Conservation (phyloP, 2,888 invertebrate species). For the Elgonia sp. region DNA sequence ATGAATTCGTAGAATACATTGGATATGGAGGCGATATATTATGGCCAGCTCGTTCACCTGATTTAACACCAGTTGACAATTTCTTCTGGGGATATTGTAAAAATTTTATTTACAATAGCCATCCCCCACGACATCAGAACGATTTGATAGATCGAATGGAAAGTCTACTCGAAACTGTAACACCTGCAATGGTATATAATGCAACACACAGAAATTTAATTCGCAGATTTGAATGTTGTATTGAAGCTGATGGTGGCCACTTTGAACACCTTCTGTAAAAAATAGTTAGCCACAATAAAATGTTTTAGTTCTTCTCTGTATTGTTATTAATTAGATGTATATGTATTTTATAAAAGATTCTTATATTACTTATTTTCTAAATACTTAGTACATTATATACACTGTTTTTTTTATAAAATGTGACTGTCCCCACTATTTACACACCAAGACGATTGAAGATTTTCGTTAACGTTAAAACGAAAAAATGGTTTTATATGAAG, state of each 20-base stretch:
- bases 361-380: no score
- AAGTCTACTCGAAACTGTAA: neutral
- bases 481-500: no score
- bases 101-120: neutral
- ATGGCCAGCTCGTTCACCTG: conserved; percentile 40
- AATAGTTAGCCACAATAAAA: no score
- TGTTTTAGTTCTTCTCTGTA: no score
- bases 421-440: no score
- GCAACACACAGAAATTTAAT: conserved; percentile 21
- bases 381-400: no score
- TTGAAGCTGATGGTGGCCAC: neutral
- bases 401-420: no score
- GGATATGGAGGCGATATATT: conserved; percentile 4
- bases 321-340: no score
- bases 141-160: conserved; percentile 7
- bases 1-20: neutral
- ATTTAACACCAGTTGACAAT: conserved; percentile 21
- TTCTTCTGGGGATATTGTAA: conserved; percentile 44
- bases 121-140: neutral
- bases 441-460: no score
- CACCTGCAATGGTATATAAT: neutral
- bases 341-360: no score
- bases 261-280: conserved; percentile 11
- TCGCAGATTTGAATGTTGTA: neutral
- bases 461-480: no score